Conservation (phyloP, 2,113 vertebrate genomes). For the human region DNA sequence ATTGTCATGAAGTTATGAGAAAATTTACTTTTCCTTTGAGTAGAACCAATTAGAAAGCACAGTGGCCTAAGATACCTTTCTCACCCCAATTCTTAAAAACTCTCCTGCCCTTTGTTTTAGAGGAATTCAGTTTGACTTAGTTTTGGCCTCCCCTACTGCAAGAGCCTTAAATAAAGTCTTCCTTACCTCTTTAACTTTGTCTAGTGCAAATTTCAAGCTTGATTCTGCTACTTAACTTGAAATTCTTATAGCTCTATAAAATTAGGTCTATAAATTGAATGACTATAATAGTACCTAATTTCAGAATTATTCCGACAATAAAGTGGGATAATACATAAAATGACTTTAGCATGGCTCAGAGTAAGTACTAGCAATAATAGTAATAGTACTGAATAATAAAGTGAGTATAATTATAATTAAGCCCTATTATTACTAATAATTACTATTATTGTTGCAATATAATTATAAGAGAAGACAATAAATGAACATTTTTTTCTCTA, state of each 20-base stretch:
- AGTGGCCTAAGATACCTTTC: neutral
- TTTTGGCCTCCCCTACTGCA: neutral
- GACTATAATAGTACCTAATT: neutral
- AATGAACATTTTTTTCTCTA: neutral
- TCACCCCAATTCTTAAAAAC: neutral
- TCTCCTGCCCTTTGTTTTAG: neutral
- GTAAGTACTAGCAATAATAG: neutral
- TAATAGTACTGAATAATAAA: neutral
- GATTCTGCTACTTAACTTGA: neutral
- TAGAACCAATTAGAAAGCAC: neutral
- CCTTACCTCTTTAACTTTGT: neutral
- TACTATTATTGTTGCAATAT: neutral
- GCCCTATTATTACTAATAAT: neutral
- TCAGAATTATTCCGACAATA: neutral
- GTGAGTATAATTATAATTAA: neutral
- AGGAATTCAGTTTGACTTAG: neutral
- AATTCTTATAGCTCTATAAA: neutral
- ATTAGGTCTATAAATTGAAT: neutral
- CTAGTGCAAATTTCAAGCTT: neutral
- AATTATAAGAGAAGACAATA: neutral
- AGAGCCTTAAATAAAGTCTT: neutral
- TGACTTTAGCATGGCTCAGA: neutral
- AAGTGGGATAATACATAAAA: neutral
- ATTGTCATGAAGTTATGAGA: neutral
- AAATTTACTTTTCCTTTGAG: neutral